phyloP scores from a whole-genome alignment of 2,888 invertebrate genomes.

The Tachina fera region DNA sequence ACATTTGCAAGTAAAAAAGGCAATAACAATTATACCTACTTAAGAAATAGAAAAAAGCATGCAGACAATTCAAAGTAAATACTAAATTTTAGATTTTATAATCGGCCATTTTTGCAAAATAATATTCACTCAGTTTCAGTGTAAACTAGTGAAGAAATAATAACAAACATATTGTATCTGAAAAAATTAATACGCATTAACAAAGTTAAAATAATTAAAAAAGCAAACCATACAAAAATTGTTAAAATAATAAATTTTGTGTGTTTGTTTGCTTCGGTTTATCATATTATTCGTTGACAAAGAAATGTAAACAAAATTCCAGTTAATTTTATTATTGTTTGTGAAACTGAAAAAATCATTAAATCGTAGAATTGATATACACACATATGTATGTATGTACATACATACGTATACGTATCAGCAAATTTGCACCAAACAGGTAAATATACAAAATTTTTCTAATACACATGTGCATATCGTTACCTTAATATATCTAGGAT shows the following conservation, averaged over 20 bases:
- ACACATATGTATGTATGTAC: too few relatives aligned
- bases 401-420: neutral
- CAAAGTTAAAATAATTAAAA: conserved; percentile 26
- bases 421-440: neutral
- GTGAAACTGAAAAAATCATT: conserved; percentile 31
- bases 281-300: conserved; percentile 43
- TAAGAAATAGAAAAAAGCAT: conserved; percentile 15
- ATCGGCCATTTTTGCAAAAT: conserved; percentile 30
- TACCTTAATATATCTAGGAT: too few relatives aligned
- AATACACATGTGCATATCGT: neutral
- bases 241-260: conserved; percentile 22
- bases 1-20: conserved; percentile 23
- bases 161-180: conserved; percentile 18
- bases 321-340: conserved; percentile 16
- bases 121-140: conserved; percentile 64
- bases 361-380: conserved; percentile 5
- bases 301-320: conserved; percentile 51
- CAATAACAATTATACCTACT: conserved; percentile 7
- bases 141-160: conserved; percentile 62
- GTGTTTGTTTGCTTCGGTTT: conserved; percentile 22
- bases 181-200: conserved; percentile 51
- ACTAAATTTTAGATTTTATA: conserved; percentile 25
- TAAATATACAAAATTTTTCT: neutral
- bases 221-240: conserved; percentile 38
- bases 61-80: conserved; percentile 7